Conservation (phyloP, 2,113 vertebrate species). For the Illadopsis cleaveri region DNA sequence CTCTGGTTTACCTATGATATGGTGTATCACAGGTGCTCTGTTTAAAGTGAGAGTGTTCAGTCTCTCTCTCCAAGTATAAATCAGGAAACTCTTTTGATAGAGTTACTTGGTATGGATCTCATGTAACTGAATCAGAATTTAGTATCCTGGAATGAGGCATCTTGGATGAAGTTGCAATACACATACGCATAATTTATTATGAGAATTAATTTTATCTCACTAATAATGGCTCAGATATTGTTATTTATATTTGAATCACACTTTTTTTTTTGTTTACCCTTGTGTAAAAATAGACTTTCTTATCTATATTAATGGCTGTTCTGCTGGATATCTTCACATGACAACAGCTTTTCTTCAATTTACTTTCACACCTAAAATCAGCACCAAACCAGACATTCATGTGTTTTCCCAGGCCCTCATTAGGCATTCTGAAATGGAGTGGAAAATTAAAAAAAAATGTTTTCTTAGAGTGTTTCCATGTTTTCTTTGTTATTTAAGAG, state of each 20-base stretch:
- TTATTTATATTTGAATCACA: neutral
- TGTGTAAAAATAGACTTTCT: neutral
- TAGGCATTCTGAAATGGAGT: neutral
- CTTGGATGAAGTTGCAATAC: neutral
- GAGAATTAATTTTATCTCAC: neutral
- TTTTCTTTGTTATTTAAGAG: neutral
- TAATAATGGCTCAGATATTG: neutral
- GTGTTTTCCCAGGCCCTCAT: neutral
- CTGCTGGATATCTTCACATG: neutral
- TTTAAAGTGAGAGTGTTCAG: neutral
- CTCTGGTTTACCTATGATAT: neutral
- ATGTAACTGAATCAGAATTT: neutral
- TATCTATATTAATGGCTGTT: neutral
- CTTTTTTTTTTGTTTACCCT: neutral
- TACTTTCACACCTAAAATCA: conserved; percentile 10
- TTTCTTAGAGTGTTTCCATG: neutral
- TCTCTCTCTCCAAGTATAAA: neutral
- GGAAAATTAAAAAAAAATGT: neutral
- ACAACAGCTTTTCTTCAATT: conserved; percentile 15
- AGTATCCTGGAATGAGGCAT: neutral
- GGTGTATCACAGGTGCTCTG: neutral
- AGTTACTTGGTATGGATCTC: neutral
- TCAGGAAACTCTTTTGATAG: neutral
- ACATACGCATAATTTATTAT: neutral
- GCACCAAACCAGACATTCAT: neutral